phyloP scores from a whole-genome alignment of 2,113 vertebrate genomes.

The Eubucco bourcierii region DNA sequence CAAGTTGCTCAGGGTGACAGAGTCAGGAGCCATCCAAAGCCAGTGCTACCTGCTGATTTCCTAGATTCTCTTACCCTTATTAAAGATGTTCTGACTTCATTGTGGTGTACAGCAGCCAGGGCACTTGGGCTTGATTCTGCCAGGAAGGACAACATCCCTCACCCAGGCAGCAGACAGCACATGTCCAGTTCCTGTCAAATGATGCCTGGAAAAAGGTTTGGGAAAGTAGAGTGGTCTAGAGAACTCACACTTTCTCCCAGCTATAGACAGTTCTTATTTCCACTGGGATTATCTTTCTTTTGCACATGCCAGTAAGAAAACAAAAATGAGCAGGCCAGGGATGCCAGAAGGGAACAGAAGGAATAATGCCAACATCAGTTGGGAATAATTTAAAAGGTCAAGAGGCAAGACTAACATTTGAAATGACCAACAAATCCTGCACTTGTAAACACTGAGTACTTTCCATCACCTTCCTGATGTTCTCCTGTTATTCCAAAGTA shows the following conservation, averaged over 20 bases:
- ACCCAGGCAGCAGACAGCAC: not conserved
- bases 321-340: not conserved
- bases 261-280: not conserved
- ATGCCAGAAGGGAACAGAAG: not conserved
- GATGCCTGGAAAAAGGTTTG: not conserved
- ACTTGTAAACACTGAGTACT: not conserved
- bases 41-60: accelerated
- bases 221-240: not conserved
- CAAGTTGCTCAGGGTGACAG: not conserved
- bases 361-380: not conserved
- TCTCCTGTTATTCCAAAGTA: slow-evolving; percentile 13
- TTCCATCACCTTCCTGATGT: not conserved
- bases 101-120: not conserved
- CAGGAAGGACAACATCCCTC: not conserved
- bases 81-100: not conserved
- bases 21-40: not conserved
- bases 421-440: not conserved
- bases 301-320: not conserved
- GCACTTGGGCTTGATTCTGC: not conserved
- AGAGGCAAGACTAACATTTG: not conserved
- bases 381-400: not conserved
- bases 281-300: not conserved
- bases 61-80: not conserved
- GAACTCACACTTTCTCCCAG: not conserved
- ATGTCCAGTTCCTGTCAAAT: not conserved